Evolutionary conservation across 1,140 invertebrate species (phyloP).

Genomic region (Rhizoglyphus robini): DNA sequence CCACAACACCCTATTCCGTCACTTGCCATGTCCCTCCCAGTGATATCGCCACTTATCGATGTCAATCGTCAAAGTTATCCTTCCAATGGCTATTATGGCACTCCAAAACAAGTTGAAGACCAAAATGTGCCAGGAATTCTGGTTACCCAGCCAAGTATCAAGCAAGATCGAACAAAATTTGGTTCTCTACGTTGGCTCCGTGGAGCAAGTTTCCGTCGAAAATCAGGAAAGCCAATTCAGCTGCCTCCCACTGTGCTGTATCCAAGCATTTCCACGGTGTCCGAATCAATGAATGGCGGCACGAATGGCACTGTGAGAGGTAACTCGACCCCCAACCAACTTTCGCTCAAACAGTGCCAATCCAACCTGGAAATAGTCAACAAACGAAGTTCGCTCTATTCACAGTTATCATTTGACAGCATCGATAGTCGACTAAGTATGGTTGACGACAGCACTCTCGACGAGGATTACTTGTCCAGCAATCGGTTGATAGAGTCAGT

Average conservation of each 20-base stretch:
- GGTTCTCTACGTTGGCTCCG: background rate
- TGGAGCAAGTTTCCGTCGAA: background rate
- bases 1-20: background rate
- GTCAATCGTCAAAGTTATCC: background rate
- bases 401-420: constrained; percentile 9
- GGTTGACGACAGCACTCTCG: background rate
- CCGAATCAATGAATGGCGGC: background rate
- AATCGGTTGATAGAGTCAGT: background rate
- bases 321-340: too few species aligned
- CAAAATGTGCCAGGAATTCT: background rate
- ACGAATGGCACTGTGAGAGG: background rate
- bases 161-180: background rate
- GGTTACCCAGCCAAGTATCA: background rate
- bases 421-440: background rate
- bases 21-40: background rate
- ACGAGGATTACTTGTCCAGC: background rate
- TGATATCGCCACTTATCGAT: background rate
- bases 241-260: background rate
- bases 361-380: background rate
- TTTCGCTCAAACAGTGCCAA: background rate
- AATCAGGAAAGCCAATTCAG: background rate
- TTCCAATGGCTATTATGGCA: background rate
- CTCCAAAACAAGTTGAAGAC: background rate
- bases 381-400: constrained; percentile 6
- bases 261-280: background rate